Evolutionary conservation across 2,113 vertebrate species (phyloP), one percentile per base, ranked within the genome.

Genomic region (Cromileptes altivelis): DNA sequence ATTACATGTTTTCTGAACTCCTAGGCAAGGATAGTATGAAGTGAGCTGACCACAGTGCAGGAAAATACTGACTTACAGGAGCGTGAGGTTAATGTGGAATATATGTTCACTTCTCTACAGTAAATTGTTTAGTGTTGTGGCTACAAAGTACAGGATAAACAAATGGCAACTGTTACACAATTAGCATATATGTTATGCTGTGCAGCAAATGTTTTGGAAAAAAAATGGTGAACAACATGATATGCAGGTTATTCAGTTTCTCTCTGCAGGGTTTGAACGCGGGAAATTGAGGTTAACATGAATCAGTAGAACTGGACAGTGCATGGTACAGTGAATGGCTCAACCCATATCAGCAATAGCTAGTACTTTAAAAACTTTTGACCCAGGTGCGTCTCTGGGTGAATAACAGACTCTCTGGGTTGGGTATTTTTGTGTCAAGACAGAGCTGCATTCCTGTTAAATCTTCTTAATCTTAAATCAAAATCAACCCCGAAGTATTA

Each of bases 1-100:
- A 86, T 84, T 50, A 52, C 42, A 70, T 14, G 37, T 45, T 64
- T 63, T 74, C 56, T 70, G 67, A 12, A 18, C 57, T 4, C 14
- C 2, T n/a, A 55, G 10, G 40, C 3, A 3, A 58, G 11, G 33
- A 23, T 40, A 49, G 7, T 0, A 1, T 25, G 0, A 70, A 71
- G 37, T 9, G 4, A 67, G 33, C 58, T 18, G 18, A 78, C 73
- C 62, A 21, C 33, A 60, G 68, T 14, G 25, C 2, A 47, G 50
- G 21, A 42, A 75, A 70, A 75, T 12, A 58, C 27, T 17, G 27
- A 42, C 55, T n/a, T 33, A 50, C 3, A 47, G 21, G 2, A 49
- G 21, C 52, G 15, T 14, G 6, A 65, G 27, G 1, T 56, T 75
- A 2, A 30, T 37, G 70, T 70, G 15, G 58, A 57, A 40, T n/a